Base-by-base conservation (phyloP, 2,888 invertebrate species). In the Ochropleura leucogaster region DNA sequence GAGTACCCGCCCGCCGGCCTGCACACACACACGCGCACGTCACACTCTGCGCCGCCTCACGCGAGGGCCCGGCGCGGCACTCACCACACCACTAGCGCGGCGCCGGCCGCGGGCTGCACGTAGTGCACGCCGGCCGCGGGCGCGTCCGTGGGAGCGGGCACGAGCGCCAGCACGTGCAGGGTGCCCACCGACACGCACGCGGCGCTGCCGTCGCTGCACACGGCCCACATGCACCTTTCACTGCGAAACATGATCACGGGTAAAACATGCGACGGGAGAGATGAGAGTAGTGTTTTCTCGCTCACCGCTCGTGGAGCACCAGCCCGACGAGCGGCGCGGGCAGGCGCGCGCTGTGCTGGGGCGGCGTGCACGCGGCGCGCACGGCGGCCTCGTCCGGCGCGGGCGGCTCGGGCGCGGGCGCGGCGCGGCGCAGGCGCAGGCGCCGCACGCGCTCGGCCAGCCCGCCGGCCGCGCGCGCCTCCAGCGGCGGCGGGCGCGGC, bases 181-280 rank as follows among this genome's bases (percentile, higher is more conserved):
- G 84, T 68, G 42, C 92, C 91, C 85, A 93, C 86, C 77, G 93
- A 86, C 74, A 87, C 87, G 89, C 94, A 93, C 80, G 77, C 60
- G 71, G 87, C 90, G 76, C 87, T 85, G 70, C 92, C 93, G 76
- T 86, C 90, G 30, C 84, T 68, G 71, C 89, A 88, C 81, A 88
- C 82, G 74, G 89, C 92, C 94, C 94, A 94, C 84, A 92, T 84
- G 83, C 91, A 90, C 4, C 90, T 88, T 10, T 88, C 91, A 68
- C 94, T 94, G 89, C 3, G 18, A 57, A 59, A 72, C 16, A 53
- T 9, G 46, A 9, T 20, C n/a, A 40, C 51, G 12, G 8, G 16
- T 40, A 47, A 44, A 12, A 20, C 49, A 10, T n/a, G 49, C 55
- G 16, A 10, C 18, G 30, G 1, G 10, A n/a, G n/a, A 44, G 20